Evolutionary conservation across 1,140 invertebrate species (phyloP).

Genomic region (Lucilia cuprina): DNA sequence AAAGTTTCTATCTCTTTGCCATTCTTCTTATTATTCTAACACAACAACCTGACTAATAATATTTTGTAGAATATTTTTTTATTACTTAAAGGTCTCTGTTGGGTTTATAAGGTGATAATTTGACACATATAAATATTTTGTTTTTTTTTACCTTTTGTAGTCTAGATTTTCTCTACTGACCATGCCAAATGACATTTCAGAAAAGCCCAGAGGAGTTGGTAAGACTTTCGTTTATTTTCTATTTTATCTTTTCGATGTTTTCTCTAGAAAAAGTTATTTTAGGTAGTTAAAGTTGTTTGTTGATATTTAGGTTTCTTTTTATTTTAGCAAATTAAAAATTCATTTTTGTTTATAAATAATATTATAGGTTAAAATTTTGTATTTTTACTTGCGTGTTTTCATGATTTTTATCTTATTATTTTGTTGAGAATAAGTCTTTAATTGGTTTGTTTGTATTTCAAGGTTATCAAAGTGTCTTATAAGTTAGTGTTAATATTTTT

Average conservation of each 20-base stretch:
- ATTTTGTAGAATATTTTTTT: neutral
- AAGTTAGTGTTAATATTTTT: neutral
- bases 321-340: neutral
- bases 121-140: constrained; percentile 3
- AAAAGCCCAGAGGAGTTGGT: no score
- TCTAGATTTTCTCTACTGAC: no score
- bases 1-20: constrained; percentile 9
- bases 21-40: neutral
- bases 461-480: neutral
- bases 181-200: no score
- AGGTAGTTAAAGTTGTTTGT: neutral
- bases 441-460: neutral
- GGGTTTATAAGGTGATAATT: constrained; percentile 29
- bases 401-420: neutral
- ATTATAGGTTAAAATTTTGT: neutral
- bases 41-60: neutral
- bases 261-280: neutral
- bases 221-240: neutral
- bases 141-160: neutral
- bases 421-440: neutral
- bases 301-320: neutral
- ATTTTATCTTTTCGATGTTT: neutral
- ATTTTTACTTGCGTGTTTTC: neutral
- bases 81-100: constrained; percentile 15
- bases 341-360: neutral